Evolutionary conservation across 92 coral and sea anemone genomes (phyloP), one percentile per base, ranked within the genome.

Genomic region (Epizoanthus fatuus): DNA sequence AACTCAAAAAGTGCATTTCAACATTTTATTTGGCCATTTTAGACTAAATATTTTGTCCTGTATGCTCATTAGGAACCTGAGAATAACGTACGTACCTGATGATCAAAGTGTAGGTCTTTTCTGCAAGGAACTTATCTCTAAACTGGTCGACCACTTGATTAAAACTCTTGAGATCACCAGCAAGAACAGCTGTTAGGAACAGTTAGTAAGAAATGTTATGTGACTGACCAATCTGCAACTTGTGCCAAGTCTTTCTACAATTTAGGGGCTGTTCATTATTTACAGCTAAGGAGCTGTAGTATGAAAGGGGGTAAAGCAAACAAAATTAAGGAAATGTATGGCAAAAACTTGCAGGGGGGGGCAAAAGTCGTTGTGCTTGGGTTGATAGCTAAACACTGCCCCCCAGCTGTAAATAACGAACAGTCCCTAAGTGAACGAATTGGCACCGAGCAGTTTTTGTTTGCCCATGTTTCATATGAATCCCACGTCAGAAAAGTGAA

Each of bases 131-230:
- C 75, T 93, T 94, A n/a, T 94, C 99, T 72, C 92, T 97, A 81
- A 93, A 97, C 58, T 95, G 93, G 86, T 95, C 94, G n/a, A 92
- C 89, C 25, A 95, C 98, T 90, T 97, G 95, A 86, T 95, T 95
- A 66, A 97, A 97, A 25, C 88, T 92, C 91, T 92, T 95, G n/a
- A 97, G 93, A 84, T 97, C 99, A 56, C 99, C 99, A 89, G 96
- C 91, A 64, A 97, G 86, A 22, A 97, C 99, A 87, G 99, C 99
- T 96, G 65, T 54, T 7, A 69, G 25, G 10, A 49, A 49, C 14
- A 49, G 53, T 8, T 29, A 29, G 35, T 29, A 49, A 7, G 17
- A 56, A 20, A 75, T 56, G 42, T 45, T 29, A 35, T 37, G 19
- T 13, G 20, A 54, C 13, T 52, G 49, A 19, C 38, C 22, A 32